Conservation (phyloP, 2,113 vertebrate species). For the Ardeotis arabs region DNA sequence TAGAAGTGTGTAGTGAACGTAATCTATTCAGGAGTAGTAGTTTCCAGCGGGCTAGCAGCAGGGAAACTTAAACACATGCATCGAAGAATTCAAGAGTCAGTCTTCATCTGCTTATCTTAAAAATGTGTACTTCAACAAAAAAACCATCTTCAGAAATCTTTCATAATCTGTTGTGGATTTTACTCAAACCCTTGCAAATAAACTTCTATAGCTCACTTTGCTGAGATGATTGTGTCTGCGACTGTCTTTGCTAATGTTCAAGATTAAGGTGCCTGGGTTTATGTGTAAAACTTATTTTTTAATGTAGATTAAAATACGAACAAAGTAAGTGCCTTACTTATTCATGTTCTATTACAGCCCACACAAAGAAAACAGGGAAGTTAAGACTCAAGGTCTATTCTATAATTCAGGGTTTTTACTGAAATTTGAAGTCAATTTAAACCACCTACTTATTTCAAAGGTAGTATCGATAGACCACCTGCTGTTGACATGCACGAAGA, state of each 20-base stretch:
- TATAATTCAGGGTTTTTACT: conserved; percentile 72
- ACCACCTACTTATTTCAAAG: conserved; percentile 81
- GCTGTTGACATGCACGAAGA: conserved; percentile 86
- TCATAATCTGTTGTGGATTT: background rate
- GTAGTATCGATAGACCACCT: conserved; percentile 86
- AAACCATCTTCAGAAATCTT: background rate
- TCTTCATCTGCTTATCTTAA: conserved; percentile 51
- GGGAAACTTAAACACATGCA: conserved; percentile 35
- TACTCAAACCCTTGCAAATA: conserved; percentile 18
- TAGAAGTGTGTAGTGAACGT: conserved; percentile 42
- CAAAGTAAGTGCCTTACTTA: conserved; percentile 54
- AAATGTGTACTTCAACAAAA: background rate
- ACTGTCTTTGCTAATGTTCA: background rate
- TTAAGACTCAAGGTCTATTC: conserved; percentile 69
- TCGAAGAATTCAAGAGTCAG: background rate
- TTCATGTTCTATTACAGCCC: conserved; percentile 56
- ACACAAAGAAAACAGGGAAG: conserved; percentile 69
- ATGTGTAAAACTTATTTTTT: conserved; percentile 43
- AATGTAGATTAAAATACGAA: conserved; percentile 60
- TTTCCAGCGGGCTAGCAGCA: conserved; percentile 48
- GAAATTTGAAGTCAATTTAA: conserved; percentile 73
- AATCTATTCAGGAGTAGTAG: conserved; percentile 42
- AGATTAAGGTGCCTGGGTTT: conserved; percentile 42
- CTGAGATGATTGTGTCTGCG: background rate
- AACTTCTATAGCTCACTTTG: background rate